Evolutionary conservation across 2,888 invertebrate species (phyloP).

Genomic region (Tenodera sinensis): DNA sequence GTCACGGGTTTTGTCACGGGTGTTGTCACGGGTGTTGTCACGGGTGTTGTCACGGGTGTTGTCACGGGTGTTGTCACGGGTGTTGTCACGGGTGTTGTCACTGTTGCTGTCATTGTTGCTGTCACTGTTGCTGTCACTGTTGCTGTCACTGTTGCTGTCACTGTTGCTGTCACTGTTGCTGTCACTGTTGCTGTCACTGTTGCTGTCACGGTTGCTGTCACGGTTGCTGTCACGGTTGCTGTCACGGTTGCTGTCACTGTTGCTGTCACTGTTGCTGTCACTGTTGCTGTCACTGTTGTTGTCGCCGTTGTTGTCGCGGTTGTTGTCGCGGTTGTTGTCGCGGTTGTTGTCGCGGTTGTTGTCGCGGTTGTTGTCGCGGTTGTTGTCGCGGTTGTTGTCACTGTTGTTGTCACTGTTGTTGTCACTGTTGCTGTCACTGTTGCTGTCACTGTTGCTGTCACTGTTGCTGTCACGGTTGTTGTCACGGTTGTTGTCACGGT

Average conservation of each 20-base stretch:
- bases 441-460: neutral
- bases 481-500: too few relatives aligned
- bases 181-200: slow-evolving; percentile 7
- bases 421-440: slow-evolving; percentile 9
- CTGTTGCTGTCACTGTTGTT: neutral
- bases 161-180: slow-evolving; percentile 5
- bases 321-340: too few relatives aligned
- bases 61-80: too few relatives aligned
- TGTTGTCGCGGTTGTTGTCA: too few relatives aligned
- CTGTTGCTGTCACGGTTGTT: too few relatives aligned
- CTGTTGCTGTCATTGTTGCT: neutral
- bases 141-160: slow-evolving; percentile 8
- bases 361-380: too few relatives aligned
- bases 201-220: slow-evolving; percentile 5
- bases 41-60: too few relatives aligned
- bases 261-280: neutral
- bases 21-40: too few relatives aligned
- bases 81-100: too few relatives aligned
- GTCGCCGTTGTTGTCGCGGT: too few relatives aligned
- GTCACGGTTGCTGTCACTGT: neutral
- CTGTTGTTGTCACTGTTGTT: slow-evolving; percentile 1
- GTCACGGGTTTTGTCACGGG: too few relatives aligned
- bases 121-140: slow-evolving; percentile 9
- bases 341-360: too few relatives aligned
- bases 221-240: slow-evolving; percentile 3